Conservation (phyloP, 2,888 invertebrate species). For the Nephrotoma guestfalica region DNA sequence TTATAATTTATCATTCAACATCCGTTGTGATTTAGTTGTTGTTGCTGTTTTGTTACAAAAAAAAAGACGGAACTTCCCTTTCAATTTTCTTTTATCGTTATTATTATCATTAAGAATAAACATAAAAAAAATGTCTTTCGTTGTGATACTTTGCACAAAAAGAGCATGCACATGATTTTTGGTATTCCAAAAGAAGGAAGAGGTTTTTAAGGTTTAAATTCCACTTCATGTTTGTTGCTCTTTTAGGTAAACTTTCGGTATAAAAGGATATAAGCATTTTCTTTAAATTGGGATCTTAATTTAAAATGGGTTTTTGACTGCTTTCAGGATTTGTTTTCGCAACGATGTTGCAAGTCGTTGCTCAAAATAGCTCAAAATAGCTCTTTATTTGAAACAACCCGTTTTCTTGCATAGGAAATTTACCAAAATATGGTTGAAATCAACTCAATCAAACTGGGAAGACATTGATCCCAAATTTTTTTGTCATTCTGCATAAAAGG, state of each 20-base stretch:
- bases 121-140: background rate
- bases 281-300: background rate
- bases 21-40: slow-evolving; percentile 1
- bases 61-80: slow-evolving; percentile 1
- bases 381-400: too few relatives aligned
- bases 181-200: background rate
- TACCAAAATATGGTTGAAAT: too few relatives aligned
- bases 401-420: too few relatives aligned
- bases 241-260: background rate
- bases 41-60: background rate
- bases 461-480: too few relatives aligned
- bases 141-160: background rate
- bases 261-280: background rate
- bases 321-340: background rate
- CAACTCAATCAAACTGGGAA: too few relatives aligned
- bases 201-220: background rate
- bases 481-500: too few relatives aligned
- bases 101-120: background rate
- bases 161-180: background rate
- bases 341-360: background rate
- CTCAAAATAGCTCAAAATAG: too few relatives aligned
- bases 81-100: slow-evolving; percentile 2
- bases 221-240: background rate
- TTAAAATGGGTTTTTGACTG: background rate
- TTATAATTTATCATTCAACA: slow-evolving; percentile 4